Conservation (phyloP, 2,888 invertebrate species). For the Azorinus chamasolen region DNA sequence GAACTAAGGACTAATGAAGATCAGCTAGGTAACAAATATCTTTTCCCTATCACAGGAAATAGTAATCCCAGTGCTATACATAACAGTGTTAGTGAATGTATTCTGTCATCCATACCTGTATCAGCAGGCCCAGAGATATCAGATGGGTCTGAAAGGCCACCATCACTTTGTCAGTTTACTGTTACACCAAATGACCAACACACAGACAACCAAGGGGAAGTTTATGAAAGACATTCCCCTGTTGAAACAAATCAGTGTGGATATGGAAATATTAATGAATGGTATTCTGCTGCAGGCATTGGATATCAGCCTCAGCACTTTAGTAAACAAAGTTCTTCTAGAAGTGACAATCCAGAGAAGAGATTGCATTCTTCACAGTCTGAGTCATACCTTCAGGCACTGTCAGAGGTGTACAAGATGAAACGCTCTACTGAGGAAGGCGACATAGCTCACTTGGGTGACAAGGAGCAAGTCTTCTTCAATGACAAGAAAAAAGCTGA, state of each 20-base stretch:
- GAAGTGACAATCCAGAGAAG: constrained; percentile 33
- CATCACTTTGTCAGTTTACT: not conserved
- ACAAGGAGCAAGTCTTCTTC: constrained; percentile 72
- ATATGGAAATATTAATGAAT: constrained; percentile 77
- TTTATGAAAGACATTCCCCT: constrained; percentile 77
- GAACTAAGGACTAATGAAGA: constrained; percentile 8
- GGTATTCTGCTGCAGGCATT: constrained; percentile 79
- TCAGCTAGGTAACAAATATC: not conserved
- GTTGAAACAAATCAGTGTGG: constrained; percentile 75
- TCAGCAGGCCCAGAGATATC: not conserved
- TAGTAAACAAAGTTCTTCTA: constrained; percentile 38
- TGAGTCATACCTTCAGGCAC: constrained; percentile 66
- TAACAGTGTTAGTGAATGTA: constrained; percentile 7
- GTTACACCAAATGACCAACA: not conserved
- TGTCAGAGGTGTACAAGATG: constrained; percentile 68
- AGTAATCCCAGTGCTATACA: not conserved
- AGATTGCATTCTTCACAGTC: constrained; percentile 71
- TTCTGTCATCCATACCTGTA: not conserved
- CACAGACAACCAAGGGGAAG: not conserved
- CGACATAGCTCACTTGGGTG: constrained; percentile 76
- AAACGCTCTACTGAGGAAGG: constrained; percentile 76
- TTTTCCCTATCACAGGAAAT: not conserved
- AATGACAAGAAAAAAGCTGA: constrained; percentile 34
- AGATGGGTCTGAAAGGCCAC: not conserved
- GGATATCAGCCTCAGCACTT: constrained; percentile 79